These are phyloP conservation scores for Anoplopoma fimbria DNA, from an alignment of 2,113 vertebrate species.

Conservation along the genomic window DNA sequence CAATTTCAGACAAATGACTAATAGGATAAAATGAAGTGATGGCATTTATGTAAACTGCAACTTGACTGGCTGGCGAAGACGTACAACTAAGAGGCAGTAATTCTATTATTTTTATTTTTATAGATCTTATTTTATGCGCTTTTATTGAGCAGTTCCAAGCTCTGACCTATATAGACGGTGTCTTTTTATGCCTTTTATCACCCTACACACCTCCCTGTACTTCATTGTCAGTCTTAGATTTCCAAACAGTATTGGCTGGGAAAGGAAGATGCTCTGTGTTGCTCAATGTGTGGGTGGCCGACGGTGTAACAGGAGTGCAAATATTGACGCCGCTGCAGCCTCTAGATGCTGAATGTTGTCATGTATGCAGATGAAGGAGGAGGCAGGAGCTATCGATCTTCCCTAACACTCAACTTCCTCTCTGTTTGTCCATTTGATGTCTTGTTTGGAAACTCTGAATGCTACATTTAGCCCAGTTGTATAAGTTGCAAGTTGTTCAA, in stretches of 20 bases:
- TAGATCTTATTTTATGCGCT: not conserved
- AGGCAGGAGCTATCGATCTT: constrained; percentile 56
- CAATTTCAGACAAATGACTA: not conserved
- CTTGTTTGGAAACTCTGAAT: constrained; percentile 27
- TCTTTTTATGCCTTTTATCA: constrained; percentile 31
- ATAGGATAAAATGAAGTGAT: not conserved
- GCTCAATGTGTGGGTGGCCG: constrained; percentile 54
- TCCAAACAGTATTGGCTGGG: constrained; percentile 24
- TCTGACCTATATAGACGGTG: not conserved
- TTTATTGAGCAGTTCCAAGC: constrained; percentile 21
- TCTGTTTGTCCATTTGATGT: constrained; percentile 42
- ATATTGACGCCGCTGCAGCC: constrained; percentile 48
- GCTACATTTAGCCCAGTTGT: constrained; percentile 55
- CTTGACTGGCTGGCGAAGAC: too few relatives aligned
- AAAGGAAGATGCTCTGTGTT: constrained; percentile 27
- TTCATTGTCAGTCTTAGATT: constrained; percentile 14
- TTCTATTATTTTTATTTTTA: not conserved
- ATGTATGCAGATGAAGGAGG: constrained; percentile 59
- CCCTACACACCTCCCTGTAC: constrained; percentile 17
- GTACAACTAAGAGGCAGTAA: not conserved
- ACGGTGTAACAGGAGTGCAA: constrained; percentile 57
- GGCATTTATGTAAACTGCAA: not conserved
- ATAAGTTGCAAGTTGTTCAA: constrained; percentile 15
- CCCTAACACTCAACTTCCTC: constrained; percentile 23
- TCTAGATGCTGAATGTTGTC: constrained; percentile 45